phyloP scores from a whole-genome alignment of 2,797 vertebrate genomes.

The Labroides dimidiatus region DNA sequence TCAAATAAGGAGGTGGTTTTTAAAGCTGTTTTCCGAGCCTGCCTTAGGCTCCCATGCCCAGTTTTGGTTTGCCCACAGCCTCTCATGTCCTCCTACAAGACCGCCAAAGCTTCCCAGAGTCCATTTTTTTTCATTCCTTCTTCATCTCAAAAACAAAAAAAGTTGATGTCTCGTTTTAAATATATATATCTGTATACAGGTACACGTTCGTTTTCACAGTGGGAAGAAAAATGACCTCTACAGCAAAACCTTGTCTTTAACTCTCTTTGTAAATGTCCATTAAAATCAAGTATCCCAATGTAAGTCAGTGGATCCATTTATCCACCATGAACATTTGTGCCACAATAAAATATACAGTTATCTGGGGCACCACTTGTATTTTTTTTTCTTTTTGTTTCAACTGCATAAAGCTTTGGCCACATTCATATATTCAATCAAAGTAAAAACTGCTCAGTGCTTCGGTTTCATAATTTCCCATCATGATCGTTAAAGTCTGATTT shows the following conservation, averaged over 20 bases:
- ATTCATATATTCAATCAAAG: constrained; percentile 90
- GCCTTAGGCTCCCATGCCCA: constrained; percentile 83
- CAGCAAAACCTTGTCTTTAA: constrained; percentile 87
- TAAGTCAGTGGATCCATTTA: constrained; percentile 81
- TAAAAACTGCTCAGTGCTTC: constrained; percentile 91
- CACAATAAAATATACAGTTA: constrained; percentile 87
- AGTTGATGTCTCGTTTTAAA: constrained; percentile 92
- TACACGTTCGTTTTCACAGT: constrained; percentile 94
- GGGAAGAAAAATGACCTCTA: constrained; percentile 91
- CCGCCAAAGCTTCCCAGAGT: constrained; percentile 90
- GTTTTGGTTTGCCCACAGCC: constrained; percentile 84
- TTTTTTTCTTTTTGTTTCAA: constrained; percentile 81
- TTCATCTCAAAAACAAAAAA: constrained; percentile 79
- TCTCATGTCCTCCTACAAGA: constrained; percentile 88
- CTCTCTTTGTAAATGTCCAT: constrained; percentile 87
- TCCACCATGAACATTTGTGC: constrained; percentile 77
- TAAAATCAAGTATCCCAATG: constrained; percentile 90
- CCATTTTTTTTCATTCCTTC: constrained; percentile 81
- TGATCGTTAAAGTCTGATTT: constrained; percentile 73
- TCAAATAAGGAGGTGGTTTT: constrained; percentile 84
- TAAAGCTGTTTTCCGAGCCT: constrained; percentile 82
- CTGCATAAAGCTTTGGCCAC: constrained; percentile 96
- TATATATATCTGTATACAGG: constrained; percentile 92
- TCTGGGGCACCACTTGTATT: constrained; percentile 81
- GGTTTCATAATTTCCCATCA: constrained; percentile 73